These are phyloP conservation scores for Camponotus fellah DNA, from an alignment of 2,888 invertebrate species.

Conservation along the genomic window DNA sequence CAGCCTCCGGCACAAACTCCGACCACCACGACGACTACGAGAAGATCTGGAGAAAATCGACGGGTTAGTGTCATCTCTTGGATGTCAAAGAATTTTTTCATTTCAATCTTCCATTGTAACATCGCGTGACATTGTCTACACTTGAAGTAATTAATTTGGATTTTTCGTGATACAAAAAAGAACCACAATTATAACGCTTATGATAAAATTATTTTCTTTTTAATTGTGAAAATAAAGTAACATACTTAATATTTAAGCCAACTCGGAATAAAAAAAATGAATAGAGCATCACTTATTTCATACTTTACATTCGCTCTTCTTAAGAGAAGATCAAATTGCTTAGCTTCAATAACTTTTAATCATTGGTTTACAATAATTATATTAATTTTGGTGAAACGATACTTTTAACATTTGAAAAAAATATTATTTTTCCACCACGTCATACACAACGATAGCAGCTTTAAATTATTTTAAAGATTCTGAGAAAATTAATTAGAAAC, in stretches of 20 bases:
- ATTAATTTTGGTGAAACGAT: neutral
- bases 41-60: conserved; percentile 86
- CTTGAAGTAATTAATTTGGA: neutral
- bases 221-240: neutral
- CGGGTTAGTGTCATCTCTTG: conserved; percentile 83
- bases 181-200: neutral
- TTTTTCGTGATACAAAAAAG: neutral
- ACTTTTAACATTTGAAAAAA: neutral
- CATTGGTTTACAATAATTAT: neutral
- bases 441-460: neutral
- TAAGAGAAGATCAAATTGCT: neutral
- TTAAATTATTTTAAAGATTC: neutral
- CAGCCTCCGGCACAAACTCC: conserved; percentile 83
- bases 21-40: conserved; percentile 79
- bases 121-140: neutral
- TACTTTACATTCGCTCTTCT: neutral
- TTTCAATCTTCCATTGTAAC: neutral
- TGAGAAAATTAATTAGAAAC: neutral
- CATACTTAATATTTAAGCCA: neutral
- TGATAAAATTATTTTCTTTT: neutral
- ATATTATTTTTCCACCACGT: neutral
- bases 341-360: conserved; percentile 12
- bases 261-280: neutral
- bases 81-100: neutral
- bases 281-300: neutral